Base-by-base conservation (phyloP, 1,140 invertebrate genomes). In the Eumaeus atala region DNA sequence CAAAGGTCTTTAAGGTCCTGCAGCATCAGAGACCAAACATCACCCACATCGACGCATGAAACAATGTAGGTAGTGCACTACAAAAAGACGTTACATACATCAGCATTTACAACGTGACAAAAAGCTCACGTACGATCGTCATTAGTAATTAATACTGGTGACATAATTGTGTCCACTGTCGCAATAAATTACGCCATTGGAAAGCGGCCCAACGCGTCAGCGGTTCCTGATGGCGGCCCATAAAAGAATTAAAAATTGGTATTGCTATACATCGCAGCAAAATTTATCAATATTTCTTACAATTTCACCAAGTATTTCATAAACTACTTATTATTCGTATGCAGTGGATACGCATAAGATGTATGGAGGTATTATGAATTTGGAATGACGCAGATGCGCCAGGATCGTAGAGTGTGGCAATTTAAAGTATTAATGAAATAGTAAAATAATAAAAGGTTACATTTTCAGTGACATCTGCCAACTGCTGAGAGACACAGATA, bases 141-240 rank as follows among this genome's bases (percentile, higher is more conserved):
- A 56, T 64, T 66, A 66, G 68, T 71, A 74, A 74, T 74, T 74
- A 74, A 74, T 69, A 69, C 72, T 28, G 55, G 65, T 84, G 77
- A 82, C 77, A 80, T 84, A 84, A 84, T 67, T 72, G 70, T 62
- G 74, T 69, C 76, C 70, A 68, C 66, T 83, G 74, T 77, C 70
- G 79, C 72, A 85, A 82, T 72, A 67, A 55, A 70, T 85, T 85
- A 85, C 79, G 72, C 49, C 76, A 85, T 77, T 83, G 81, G 82
- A 85, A 85, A 85, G 82, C 74, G 68, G 64, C 54, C 51, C 49
- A 55, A 58, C 59, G 59, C 59, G 67, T 64, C 63, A 69, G 58
- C 61, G 59, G 72, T 82, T 80, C 77, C 77, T 78, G 70, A 54
- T 74, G 70, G 66, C 75, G 70, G 80, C 59, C 77, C 76, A 72